A percentile compares a stretch with the other conserved stretches of the same genome.
Conservation (phyloP, 1,140 invertebrate genomes). For the Euura lappo region DNA sequence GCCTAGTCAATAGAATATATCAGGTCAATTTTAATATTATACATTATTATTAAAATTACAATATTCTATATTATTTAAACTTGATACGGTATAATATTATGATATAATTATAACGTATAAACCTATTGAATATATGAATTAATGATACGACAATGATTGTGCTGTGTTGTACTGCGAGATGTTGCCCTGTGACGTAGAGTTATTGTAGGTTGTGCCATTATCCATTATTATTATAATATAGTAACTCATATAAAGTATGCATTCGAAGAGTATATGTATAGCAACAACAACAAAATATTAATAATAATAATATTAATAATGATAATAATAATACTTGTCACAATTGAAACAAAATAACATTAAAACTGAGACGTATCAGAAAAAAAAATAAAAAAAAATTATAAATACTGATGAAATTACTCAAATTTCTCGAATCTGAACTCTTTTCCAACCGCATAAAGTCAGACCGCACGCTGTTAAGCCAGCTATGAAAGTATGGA, state of each 20-base stretch:
- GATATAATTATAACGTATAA: constrained; percentile 36
- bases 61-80: background rate
- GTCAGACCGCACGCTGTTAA: too few species aligned
- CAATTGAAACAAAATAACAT: too few species aligned
- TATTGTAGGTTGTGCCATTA: background rate
- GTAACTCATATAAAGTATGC: constrained; percentile 38
- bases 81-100: background rate
- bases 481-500: background rate
- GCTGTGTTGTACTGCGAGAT: constrained; percentile 62
- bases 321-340: too few species aligned
- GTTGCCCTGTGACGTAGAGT: constrained; percentile 57
- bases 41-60: background rate
- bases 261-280: constrained; percentile 22
- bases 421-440: too few species aligned
- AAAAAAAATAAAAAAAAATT: background rate
- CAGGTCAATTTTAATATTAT: constrained; percentile 60
- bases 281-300: too few species aligned
- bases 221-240: constrained; percentile 54
- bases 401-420: constrained; percentile 35
- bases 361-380: too few species aligned
- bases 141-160: constrained; percentile 62
- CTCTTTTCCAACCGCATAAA: too few species aligned
- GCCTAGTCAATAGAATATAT: constrained; percentile 64
- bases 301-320: too few species aligned
- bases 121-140: constrained; percentile 39